phyloP scores from a whole-genome alignment of 2,113 vertebrate species.

The Cottus gobio region DNA sequence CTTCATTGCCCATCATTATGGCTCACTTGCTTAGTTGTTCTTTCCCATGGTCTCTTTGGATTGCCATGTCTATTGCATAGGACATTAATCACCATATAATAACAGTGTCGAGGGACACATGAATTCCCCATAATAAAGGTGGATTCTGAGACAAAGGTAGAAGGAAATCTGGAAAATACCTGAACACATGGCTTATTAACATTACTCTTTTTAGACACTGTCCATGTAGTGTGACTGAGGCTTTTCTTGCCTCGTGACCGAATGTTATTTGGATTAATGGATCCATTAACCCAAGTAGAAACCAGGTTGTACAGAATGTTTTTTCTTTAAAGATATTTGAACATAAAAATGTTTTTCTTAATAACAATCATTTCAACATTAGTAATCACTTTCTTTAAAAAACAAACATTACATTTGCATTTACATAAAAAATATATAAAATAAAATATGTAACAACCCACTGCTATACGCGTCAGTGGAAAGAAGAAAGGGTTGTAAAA shows the following conservation, averaged over 20 bases:
- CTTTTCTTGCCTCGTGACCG: not conserved
- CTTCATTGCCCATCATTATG: not conserved
- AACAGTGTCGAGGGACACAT: conserved; percentile 1
- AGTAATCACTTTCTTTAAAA: conserved; percentile 54
- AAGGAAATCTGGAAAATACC: conserved; percentile 24
- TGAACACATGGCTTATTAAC: conserved; percentile 7
- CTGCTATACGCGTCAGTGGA: conserved; percentile 6
- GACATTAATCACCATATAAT: conserved; percentile 26
- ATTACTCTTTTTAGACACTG: conserved; percentile 29
- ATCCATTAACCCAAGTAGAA: conserved; percentile 21
- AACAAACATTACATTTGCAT: conserved; percentile 40
- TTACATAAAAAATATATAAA: conserved; percentile 57
- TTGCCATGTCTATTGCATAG: conserved; percentile 36
- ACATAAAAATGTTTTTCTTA: conserved; percentile 48
- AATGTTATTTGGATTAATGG: conserved; percentile 21
- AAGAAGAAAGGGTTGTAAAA: conserved; percentile 15
- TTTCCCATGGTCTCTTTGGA: not conserved
- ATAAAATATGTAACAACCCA: conserved; percentile 68
- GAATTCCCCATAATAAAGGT: not conserved
- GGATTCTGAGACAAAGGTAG: conserved; percentile 2
- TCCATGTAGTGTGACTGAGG: conserved; percentile 41
- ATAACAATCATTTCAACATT: conserved; percentile 65
- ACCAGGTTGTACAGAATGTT: conserved; percentile 33
- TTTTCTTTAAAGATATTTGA: conserved; percentile 20
- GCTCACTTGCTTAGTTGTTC: conserved; percentile 9